A percentile compares a stretch with the other conserved stretches of the same genome.
Evolutionary conservation across 1,140 invertebrate genomes (phyloP).

Genomic region (Drosophila equinoxialis): DNA sequence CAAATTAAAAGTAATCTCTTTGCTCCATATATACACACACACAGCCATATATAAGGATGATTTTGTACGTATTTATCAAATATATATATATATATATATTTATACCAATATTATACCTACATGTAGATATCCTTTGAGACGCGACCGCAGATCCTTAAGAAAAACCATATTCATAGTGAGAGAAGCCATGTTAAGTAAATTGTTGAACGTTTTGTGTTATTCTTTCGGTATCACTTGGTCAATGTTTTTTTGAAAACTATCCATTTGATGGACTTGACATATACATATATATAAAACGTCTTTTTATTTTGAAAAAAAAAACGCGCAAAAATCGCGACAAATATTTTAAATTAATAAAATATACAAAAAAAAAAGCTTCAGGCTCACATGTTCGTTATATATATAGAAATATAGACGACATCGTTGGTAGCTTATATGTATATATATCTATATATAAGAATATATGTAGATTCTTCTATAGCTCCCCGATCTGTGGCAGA

Average conservation of each 20-base stretch:
- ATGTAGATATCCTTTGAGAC: slow-evolving; percentile 81
- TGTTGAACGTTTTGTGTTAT: not conserved
- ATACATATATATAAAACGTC: not conserved
- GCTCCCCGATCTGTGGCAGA: slow-evolving; percentile 48
- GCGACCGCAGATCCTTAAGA: slow-evolving; percentile 79
- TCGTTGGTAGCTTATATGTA: slow-evolving; percentile 18
- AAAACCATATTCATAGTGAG: slow-evolving; percentile 82
- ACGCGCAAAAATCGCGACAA: slow-evolving; percentile 66
- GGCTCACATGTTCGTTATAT: slow-evolving; percentile 27
- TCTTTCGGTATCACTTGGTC: slow-evolving; percentile 48
- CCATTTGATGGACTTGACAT: not conserved
- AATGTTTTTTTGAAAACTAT: slow-evolving; percentile 49
- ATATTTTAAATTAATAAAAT: slow-evolving; percentile 47
- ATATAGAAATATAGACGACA: slow-evolving; percentile 22
- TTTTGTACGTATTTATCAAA: not conserved
- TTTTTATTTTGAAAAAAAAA: slow-evolving; percentile 19
- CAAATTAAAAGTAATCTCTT: slow-evolving; percentile 11
- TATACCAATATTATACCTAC: slow-evolving; percentile 60
- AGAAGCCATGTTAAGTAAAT: slow-evolving; percentile 59
- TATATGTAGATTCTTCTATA: slow-evolving; percentile 27
- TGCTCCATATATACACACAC: slow-evolving; percentile 1
- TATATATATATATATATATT: not conserved
- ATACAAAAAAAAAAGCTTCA: slow-evolving; percentile 42
- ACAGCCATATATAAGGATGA: not conserved
- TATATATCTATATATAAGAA: slow-evolving; percentile 14